Base-by-base conservation (phyloP, 2,888 invertebrate genomes). In the Drosophila barbarae region DNA sequence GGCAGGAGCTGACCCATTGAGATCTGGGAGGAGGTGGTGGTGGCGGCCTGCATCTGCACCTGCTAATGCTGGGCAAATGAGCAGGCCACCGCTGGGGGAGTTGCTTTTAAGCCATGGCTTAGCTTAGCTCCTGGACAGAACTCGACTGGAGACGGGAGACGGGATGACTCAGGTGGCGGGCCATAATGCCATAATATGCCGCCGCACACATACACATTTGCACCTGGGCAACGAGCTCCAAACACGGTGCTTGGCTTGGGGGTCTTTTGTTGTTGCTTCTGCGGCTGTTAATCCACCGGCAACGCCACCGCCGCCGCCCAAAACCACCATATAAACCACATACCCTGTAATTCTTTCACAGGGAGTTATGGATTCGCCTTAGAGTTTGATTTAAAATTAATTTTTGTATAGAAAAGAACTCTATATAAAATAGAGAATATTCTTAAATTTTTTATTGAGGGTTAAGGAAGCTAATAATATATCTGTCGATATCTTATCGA, bases 31-130 rank as follows among this genome's bases (percentile, higher is more conserved):
- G 26, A 12, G n/a, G 36, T 28, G 46, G 32, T 32, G 46, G 36
- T 28, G 46, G 32, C 28, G 46, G 32, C 36, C 9, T 50, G 41
- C 61, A 51, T 63, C 6, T 12, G 64, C 46, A 32, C 46, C 46
- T 30, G 51, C 34, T 21, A n/a, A 63, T n/a, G 42, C 30, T 15
- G 64, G 63, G 51, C 63, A 63, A 63, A 64, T 63, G 63, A 63
- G 65, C 30, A 35, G 35, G 23, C 41, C 26, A 26, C 23, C 36
- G 13, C 30, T 26, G 42, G 5, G 63, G 64, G 36, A 42, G 63
- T 51, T 55, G 67, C 56, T 67, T 65, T 64, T 65, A 66, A 66
- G 65, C 67, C 47, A 65, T 53, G 54, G 66, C 57, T 34, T 34
- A 3, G 64, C 55, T 30, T 21, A 2, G 28, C 49, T 61, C 64